Conservation (phyloP, 2,888 invertebrate genomes). For the Agrilus cyanescens region DNA sequence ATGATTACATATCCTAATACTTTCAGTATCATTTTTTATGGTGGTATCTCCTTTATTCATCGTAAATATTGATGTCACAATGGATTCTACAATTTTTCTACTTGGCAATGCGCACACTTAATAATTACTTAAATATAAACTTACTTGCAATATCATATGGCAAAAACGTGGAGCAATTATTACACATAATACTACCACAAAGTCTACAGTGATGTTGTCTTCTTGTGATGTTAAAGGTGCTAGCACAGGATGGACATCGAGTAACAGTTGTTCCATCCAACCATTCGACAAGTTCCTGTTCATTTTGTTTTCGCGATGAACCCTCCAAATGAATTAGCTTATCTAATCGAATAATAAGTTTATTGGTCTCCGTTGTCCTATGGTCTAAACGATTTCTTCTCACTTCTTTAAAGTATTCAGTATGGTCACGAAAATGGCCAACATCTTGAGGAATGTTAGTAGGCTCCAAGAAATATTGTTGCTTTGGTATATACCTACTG, state of each 20-base stretch:
- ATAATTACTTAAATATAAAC: constrained; percentile 24
- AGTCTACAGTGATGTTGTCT: constrained; percentile 94
- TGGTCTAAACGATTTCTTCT: constrained; percentile 62
- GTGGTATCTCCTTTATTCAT: constrained; percentile 25
- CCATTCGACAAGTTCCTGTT: constrained; percentile 79
- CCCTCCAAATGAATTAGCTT: constrained; percentile 70
- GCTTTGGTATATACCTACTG: constrained; percentile 37
- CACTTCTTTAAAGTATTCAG: constrained; percentile 63
- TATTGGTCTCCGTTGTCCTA: constrained; percentile 90
- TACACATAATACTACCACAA: constrained; percentile 88
- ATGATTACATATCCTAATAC: constrained; percentile 60
- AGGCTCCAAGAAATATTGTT: constrained; percentile 34
- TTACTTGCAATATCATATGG: constrained; percentile 66
- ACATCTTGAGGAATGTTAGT: constrained; percentile 48
- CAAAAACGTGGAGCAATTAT: constrained; percentile 81
- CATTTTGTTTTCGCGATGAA: constrained; percentile 59
- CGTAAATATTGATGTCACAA: constrained; percentile 29
- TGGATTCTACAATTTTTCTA: constrained; percentile 24
- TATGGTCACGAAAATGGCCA: constrained; percentile 53
- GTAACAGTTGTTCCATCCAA: constrained; percentile 81
- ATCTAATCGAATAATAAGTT: constrained; percentile 84
- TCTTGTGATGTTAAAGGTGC: constrained; percentile 73
- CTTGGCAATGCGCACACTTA: background rate
- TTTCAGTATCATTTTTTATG: constrained; percentile 38
- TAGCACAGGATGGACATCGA: constrained; percentile 84